Evolutionary conservation across 2,797 vertebrate genomes (phyloP), one percentile per base, ranked within the genome.

Genomic region (Chelon auratus): DNA sequence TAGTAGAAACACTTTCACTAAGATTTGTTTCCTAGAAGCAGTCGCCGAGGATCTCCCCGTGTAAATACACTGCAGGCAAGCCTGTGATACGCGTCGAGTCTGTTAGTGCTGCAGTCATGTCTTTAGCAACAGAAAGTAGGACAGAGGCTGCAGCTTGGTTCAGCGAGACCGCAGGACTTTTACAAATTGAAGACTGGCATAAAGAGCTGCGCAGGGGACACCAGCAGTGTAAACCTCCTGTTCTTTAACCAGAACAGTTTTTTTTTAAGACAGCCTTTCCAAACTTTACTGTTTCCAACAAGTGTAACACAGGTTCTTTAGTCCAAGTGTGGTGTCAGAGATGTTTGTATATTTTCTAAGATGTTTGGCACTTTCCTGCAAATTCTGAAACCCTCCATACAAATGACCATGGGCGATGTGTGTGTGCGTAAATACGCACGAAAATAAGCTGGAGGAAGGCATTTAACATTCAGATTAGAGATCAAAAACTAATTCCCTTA

Each of bases 1-100:
- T 66, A 57, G 36, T 76, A 57, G 82, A 81, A 81, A 82, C 75
- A 85, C 69, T 82, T 84, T 80, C 72, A 75, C 47, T 68, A 62
- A 81, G 67, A 76, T 72, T 78, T 77, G 60, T 64, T 75, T 82
- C 70, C 65, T 76, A 36, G 39, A 81, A 76, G 78, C 72, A 47
- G 54, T 33, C 55, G 64, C 24, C 5, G 62, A 68, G 72, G 62
- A 68, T 70, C 62, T 69, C 17, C 33, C 40, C 42, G 9, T 60
- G 56, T 72, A 72, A 75, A 88, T 63, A 63, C 53, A 68, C 65
- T 20, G 40, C 36, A 57, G 36, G 64, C n/a, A 68, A 47, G 39
- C 72, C 30, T 58, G 55, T 4, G 33, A n/a, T 26, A 39, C 40
- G 17, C 71, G 51, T 51, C 36, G 59, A 20, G n/a, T 24, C 33